Base-by-base conservation (phyloP, 2,797 vertebrate species). In the Acanthornis magna region DNA sequence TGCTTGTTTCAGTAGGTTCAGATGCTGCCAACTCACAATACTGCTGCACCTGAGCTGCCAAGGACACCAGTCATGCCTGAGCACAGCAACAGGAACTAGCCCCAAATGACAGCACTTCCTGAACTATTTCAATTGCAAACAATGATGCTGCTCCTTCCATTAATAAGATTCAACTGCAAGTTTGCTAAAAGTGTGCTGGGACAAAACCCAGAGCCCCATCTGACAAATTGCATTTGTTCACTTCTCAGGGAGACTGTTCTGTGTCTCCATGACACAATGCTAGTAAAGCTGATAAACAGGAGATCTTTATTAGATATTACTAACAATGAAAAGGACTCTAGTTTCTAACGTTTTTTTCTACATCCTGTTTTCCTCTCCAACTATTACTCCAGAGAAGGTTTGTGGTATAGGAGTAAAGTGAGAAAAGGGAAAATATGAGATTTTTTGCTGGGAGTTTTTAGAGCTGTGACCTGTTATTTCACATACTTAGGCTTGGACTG, bases 41-140 rank as follows among this genome's bases (percentile, higher is more conserved):
- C 18, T 45, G 63, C 85, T 38, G 48, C 83, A 72, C 38, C 42
- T 74, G 51, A 85, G n/a, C 84, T 87, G 62, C 63, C 63, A 70
- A 43, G 53, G 53, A 85, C 19, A 50, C 12, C 32, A 11, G 0
- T 8, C 45, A n/a, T 1, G 23, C 38, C 32, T 0, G 0, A 70
- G 50, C 45, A 32, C 23, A 40, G 7, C 4, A 51, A 82, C 21
- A 80, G n/a, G 91, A 82, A 74, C 22, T 51, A 82, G 47, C 19
- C 16, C 11, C 65, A 15, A 42, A 53, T 0, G 2, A 80, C 51
- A 81, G 53, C 23, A 6, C n/a, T 92, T 86, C 79, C 67, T 76
- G 48, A 84, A 65, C 32, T 74, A 8, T 32, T 80, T 75, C 62
- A 74, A 30, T 12, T 42, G 63, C 66, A 81, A 70, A 43, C 75